These are phyloP conservation scores for Metridium senile DNA, from an alignment of 92 coral and sea anemone genomes.

Conservation along the genomic window DNA sequence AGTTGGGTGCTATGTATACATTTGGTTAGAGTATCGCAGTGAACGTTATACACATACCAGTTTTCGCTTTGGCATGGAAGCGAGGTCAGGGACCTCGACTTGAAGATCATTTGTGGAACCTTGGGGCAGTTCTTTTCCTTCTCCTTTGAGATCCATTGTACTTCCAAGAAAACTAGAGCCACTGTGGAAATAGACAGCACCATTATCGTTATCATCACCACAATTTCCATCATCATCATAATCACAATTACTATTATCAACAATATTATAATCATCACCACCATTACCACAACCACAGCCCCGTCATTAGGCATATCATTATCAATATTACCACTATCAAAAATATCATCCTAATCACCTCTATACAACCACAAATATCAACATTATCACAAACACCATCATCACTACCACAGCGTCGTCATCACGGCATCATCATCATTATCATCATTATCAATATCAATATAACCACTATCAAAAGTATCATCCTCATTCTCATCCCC, in stretches of 20 bases:
- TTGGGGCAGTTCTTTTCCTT: constrained; percentile 66
- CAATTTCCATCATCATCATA: not conserved
- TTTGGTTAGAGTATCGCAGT: too few species aligned
- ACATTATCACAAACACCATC: not conserved
- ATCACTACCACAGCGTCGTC: not conserved
- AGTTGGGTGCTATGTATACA: too few species aligned
- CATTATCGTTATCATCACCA: not conserved
- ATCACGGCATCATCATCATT: not conserved
- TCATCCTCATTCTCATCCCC: not conserved
- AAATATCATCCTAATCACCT: not conserved
- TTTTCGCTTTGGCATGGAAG: constrained; percentile 55
- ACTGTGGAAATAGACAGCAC: constrained; percentile 9
- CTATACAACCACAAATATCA: not conserved
- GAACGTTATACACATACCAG: constrained; percentile 51
- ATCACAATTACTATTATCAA: not conserved
- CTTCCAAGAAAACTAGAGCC: constrained; percentile 89
- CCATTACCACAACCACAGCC: not conserved
- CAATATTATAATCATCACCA: not conserved
- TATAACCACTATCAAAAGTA: not conserved
- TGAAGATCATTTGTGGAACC: constrained; percentile 72
- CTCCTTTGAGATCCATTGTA: constrained; percentile 68
- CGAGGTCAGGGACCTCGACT: constrained; percentile 83
- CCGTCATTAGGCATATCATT: not conserved
- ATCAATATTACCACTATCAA: not conserved
- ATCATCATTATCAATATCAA: not conserved